These are phyloP conservation scores for Liasis olivaceus DNA, from an alignment of 2,797 vertebrate species.

Conservation along the genomic window DNA sequence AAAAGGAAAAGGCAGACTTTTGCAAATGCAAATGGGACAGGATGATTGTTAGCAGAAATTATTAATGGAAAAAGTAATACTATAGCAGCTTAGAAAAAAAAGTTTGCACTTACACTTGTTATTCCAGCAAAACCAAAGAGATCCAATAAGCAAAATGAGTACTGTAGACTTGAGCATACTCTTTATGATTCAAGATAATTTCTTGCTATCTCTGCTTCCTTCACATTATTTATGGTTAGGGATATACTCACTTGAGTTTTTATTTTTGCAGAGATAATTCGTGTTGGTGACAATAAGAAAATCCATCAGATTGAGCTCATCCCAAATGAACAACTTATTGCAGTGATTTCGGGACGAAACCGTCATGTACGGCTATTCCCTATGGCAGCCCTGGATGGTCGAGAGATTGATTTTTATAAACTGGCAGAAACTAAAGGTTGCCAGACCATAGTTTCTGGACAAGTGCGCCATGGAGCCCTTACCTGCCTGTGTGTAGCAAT, in stretches of 20 bases:
- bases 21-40: neutral
- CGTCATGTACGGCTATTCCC: constrained; percentile 94
- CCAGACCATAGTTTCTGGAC: constrained; percentile 89
- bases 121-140: neutral
- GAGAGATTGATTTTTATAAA: constrained; percentile 91
- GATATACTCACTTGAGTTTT: constrained; percentile 17
- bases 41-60: neutral
- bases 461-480: constrained; percentile 81
- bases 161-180: neutral
- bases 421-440: constrained; percentile 94
- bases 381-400: constrained; percentile 87
- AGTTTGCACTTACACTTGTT: neutral
- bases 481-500: constrained; percentile 95
- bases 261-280: constrained; percentile 87
- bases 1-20: neutral
- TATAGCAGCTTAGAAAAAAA: neutral
- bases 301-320: constrained; percentile 95
- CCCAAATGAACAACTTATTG: constrained; percentile 90
- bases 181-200: neutral
- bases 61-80: neutral
- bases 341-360: constrained; percentile 96
- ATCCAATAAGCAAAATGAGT: neutral
- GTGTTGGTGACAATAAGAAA: constrained; percentile 97
- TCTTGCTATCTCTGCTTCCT: neutral
- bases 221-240: neutral